phyloP scores from a whole-genome alignment of 2,888 invertebrate species.

The Idaea straminata region DNA sequence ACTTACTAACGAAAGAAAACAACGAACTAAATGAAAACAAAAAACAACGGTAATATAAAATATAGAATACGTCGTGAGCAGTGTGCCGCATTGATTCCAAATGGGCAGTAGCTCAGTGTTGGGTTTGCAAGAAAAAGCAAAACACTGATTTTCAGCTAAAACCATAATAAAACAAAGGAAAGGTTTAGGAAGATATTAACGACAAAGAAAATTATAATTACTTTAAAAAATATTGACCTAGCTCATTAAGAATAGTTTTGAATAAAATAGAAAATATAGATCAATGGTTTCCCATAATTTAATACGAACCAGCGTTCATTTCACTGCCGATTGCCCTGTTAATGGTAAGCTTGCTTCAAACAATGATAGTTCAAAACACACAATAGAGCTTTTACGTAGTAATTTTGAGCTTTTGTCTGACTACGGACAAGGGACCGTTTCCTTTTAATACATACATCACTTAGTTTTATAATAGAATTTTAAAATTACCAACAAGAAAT shows the following conservation, averaged over 20 bases:
- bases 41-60: too few species aligned
- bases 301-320: background rate
- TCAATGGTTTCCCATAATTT: background rate
- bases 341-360: background rate
- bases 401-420: background rate
- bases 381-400: conserved; percentile 1
- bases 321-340: background rate
- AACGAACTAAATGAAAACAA: too few species aligned
- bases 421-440: background rate
- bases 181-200: too few species aligned
- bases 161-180: too few species aligned
- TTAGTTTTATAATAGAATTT: background rate
- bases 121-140: too few species aligned
- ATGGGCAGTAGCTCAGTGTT: too few species aligned
- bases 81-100: too few species aligned
- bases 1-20: too few species aligned
- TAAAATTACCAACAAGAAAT: background rate
- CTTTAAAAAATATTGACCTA: background rate
- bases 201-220: background rate
- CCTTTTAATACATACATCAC: background rate
- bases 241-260: background rate
- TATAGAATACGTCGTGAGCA: too few species aligned
- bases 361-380: conserved; percentile 1
- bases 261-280: background rate
- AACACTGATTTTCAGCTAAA: too few species aligned